These are phyloP conservation scores for human DNA, from an alignment of 2,113 vertebrate genomes.

Conservation along the genomic window GRCh38 chr16:73400501-73401000, in stretches of 20 bases:
- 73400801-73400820: not conserved
- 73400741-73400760: not conserved
- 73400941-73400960: conserved; percentile 27
- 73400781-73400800: not conserved
- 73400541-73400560: not conserved
- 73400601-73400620: not conserved
- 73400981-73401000: not conserved
- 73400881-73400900: conserved; percentile 20
- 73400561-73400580: conserved; percentile 29
- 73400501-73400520: not conserved
- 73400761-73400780: not conserved
- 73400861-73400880: conserved; percentile 41
- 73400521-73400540: conserved; percentile 5
- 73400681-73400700: not conserved
- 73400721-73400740: accelerated
- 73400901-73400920: not conserved
- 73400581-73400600: conserved; percentile 31
- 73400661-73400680: not conserved
- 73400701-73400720: not conserved
- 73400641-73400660: not conserved
- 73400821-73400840: conserved; percentile 72
- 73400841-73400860: conserved; percentile 64
- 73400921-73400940: not conserved
- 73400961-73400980: conserved; percentile 25
- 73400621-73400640: not conserved